Evolutionary conservation across 2,888 invertebrate species (phyloP).

Genomic region (Drosophila ezoana): DNA sequence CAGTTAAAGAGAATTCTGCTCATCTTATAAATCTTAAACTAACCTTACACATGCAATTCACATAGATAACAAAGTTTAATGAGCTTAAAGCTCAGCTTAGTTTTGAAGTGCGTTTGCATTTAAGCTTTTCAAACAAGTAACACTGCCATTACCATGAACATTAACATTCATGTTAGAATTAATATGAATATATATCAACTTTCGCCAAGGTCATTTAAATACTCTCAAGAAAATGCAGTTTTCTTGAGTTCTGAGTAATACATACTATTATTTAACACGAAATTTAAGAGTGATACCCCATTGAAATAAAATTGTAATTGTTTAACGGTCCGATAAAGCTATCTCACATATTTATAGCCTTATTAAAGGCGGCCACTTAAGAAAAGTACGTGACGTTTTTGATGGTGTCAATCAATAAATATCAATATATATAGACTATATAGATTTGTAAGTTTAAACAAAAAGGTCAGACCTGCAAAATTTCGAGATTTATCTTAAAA

Average conservation of each 20-base stretch:
- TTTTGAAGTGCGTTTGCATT: neutral
- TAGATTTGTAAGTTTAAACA: neutral
- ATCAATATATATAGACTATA: neutral
- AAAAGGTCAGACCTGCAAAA: too few species aligned
- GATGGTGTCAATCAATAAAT: constrained; percentile 3
- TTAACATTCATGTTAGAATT: neutral
- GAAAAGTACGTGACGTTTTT: constrained; percentile 24
- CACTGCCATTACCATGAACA: neutral
- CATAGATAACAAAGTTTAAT: neutral
- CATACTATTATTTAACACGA: too few species aligned
- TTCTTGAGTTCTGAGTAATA: too few species aligned
- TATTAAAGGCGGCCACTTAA: constrained; percentile 17
- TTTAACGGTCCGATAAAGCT: constrained; percentile 16
- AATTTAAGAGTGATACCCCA: neutral
- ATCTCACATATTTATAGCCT: constrained; percentile 25
- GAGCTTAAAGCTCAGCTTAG: constrained; percentile 6
- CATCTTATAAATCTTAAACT: neutral
- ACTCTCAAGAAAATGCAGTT: too few species aligned
- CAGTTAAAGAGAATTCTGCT: neutral
- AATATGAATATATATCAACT: neutral
- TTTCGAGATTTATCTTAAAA: too few species aligned
- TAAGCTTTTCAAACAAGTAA: neutral
- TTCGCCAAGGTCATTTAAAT: too few species aligned
- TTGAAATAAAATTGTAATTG: neutral
- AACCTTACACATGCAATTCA: too few species aligned